Conservation (phyloP, 1,140 invertebrate species). For the Aphelinus certus region DNA sequence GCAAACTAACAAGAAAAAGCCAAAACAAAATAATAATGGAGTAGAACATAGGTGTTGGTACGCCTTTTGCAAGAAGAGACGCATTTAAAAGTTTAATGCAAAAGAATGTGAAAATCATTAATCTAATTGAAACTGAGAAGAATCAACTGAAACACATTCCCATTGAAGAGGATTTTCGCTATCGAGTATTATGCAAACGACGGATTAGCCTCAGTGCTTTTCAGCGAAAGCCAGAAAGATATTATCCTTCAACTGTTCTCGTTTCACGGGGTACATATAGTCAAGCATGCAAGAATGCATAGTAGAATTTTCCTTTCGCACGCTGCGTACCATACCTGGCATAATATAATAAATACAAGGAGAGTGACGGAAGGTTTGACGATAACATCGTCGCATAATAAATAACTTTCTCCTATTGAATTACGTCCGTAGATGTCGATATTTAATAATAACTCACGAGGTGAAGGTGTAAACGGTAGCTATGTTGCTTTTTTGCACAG, state of each 20-base stretch:
- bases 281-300: conserved; percentile 25
- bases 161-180: conserved; percentile 11
- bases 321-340: conserved; percentile 41
- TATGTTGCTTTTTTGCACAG: conserved; percentile 67
- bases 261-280: conserved; percentile 8
- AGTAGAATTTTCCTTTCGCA: conserved; percentile 33
- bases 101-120: too few relatives aligned
- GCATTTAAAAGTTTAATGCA: conserved; percentile 1
- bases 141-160: conserved; percentile 24
- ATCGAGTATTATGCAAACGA: conserved; percentile 33
- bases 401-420: conserved; percentile 31
- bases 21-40: conserved; percentile 22
- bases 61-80: conserved; percentile 8
- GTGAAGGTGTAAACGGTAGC: conserved; percentile 63
- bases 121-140: conserved; percentile 1
- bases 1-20: conserved; percentile 11
- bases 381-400: conserved; percentile 13
- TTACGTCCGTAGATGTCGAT: conserved; percentile 21
- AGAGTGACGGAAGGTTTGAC: conserved; percentile 24
- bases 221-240: conserved; percentile 36
- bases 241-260: conserved; percentile 35
- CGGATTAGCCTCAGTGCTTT: conserved; percentile 27
- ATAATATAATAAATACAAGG: conserved; percentile 27
- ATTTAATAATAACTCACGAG: conserved; percentile 46
- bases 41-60: conserved; percentile 37